Percentiles rank a stretch among this genome's conserved stretches.
These are phyloP conservation scores for Catalaphyllia jardinei DNA, from an alignment of 64 coral and sea anemone species.

Conservation along the genomic window DNA sequence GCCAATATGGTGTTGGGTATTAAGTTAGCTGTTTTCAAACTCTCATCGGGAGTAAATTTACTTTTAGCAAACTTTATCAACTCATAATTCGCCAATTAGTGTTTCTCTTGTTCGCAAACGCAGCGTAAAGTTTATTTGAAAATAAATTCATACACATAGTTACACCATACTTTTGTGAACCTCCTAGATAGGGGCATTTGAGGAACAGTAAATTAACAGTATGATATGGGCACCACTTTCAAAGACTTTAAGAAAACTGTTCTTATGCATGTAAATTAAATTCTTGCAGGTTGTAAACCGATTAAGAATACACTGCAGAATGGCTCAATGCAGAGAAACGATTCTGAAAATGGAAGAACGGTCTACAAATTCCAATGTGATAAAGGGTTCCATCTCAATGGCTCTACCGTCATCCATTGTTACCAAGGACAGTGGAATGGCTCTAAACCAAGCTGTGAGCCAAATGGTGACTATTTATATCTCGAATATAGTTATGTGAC, in stretches of 20 bases:
- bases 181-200: not conserved
- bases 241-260: too few species aligned
- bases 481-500: too few species aligned
- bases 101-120: too few species aligned
- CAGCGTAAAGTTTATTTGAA: too few species aligned
- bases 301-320: not conserved
- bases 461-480: not conserved
- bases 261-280: not conserved
- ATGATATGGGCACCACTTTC: too few species aligned
- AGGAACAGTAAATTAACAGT: too few species aligned
- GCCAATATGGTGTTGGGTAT: not conserved
- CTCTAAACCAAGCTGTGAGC: constrained; percentile 1
- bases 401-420: not conserved
- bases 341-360: not conserved
- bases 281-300: not conserved
- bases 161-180: not conserved
- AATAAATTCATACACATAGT: too few species aligned
- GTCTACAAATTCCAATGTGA: not conserved
- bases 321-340: not conserved
- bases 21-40: too few species aligned
- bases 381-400: not conserved
- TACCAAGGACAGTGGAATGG: not conserved
- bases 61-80: too few species aligned
- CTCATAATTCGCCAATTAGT: too few species aligned
- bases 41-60: too few species aligned